These are phyloP conservation scores for Unio delphinus DNA, from an alignment of 2,888 invertebrate genomes.

Conservation along the genomic window DNA sequence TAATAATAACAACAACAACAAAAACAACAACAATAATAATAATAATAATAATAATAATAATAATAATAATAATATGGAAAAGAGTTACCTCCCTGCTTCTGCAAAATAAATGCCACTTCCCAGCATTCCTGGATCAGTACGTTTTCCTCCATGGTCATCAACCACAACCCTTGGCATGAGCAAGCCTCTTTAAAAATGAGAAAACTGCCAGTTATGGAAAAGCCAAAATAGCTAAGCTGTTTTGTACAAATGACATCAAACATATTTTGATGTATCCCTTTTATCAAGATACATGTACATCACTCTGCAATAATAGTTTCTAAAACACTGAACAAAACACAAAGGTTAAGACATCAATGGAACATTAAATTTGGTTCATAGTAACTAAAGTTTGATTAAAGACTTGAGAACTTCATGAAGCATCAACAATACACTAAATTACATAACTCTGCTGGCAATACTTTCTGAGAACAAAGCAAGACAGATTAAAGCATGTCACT, in stretches of 20 bases:
- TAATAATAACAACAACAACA: neutral
- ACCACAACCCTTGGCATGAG: conserved; percentile 67
- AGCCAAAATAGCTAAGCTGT: neutral
- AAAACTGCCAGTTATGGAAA: neutral
- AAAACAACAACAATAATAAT: neutral
- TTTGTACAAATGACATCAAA: neutral
- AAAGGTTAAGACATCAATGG: neutral
- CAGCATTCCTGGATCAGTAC: conserved; percentile 68
- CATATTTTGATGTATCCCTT: no score
- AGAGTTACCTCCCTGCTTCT: conserved; percentile 59
- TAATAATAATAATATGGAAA: conserved; percentile 3
- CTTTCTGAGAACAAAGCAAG: no score
- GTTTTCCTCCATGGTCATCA: conserved; percentile 65
- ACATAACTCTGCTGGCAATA: no score
- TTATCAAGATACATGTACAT: no score
- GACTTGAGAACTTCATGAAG: no score
- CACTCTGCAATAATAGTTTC: neutral
- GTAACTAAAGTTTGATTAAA: no score
- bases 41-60: neutral
- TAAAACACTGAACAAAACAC: neutral
- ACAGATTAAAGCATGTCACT: no score
- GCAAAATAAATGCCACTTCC: conserved; percentile 70
- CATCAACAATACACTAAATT: no score
- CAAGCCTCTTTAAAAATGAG: conserved; percentile 60
- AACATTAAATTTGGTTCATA: no score